These are phyloP conservation scores for Ericerus pela DNA, from an alignment of 1,140 invertebrate species.

Conservation along the genomic window DNA sequence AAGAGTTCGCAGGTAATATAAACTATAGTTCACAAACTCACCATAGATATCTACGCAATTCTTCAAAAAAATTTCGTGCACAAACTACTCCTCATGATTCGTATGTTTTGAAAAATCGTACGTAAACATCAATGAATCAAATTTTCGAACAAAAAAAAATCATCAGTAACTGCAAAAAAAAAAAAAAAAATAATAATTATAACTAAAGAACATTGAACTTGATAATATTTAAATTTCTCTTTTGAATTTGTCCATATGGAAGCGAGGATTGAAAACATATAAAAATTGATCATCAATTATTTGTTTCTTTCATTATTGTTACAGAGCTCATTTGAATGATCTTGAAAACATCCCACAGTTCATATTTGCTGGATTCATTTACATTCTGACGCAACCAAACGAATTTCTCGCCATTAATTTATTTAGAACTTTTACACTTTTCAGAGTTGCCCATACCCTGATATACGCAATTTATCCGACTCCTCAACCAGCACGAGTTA, in stretches of 20 bases:
- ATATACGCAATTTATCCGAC: slow-evolving; percentile 40
- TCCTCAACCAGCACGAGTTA: slow-evolving; percentile 39
- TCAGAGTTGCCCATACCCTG: slow-evolving; percentile 45
- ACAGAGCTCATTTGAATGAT: slow-evolving; percentile 54
- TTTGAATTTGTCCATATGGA: too few species aligned
- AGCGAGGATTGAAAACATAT: too few species aligned
- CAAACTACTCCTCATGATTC: too few species aligned
- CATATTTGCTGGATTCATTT: slow-evolving; percentile 43
- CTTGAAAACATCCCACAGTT: slow-evolving; percentile 58
- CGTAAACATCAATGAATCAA: too few species aligned
- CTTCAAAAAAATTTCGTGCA: neutral
- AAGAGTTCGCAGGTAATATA: slow-evolving; percentile 23
- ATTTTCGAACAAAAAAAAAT: too few species aligned
- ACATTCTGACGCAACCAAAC: slow-evolving; percentile 42
- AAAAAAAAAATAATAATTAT: slow-evolving; percentile 13
- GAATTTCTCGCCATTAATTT: slow-evolving; percentile 35
- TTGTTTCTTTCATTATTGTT: slow-evolving; percentile 11
- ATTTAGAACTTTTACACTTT: slow-evolving; percentile 41
- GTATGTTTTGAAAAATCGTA: too few species aligned
- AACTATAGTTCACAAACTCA: neutral
- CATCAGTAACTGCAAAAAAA: too few species aligned
- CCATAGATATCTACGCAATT: too few species aligned
- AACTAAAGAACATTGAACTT: neutral
- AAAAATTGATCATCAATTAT: neutral
- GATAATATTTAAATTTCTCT: neutral